Evolutionary conservation across 2,113 vertebrate genomes (phyloP).

Genomic region (Xyrauchen texanus): DNA sequence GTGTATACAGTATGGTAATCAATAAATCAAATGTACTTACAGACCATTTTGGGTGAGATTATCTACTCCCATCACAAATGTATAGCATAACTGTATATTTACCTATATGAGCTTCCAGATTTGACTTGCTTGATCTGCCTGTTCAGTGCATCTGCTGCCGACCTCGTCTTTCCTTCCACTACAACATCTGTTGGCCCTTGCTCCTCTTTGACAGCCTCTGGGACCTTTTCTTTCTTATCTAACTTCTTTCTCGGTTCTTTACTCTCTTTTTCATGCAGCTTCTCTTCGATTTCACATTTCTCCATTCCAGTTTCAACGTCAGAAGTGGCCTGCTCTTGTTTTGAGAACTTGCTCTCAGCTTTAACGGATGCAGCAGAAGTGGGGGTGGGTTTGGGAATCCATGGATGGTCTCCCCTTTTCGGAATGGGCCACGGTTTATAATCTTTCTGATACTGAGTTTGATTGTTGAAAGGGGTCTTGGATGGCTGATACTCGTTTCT

Average conservation of each 20-base stretch:
- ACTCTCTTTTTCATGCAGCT: slow-evolving; percentile 71
- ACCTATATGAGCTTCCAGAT: slow-evolving; percentile 88
- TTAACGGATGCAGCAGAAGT: slow-evolving; percentile 61
- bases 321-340: slow-evolving; percentile 48
- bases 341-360: slow-evolving; percentile 47
- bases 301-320: slow-evolving; percentile 73
- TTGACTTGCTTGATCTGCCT: slow-evolving; percentile 89
- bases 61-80: too few species aligned
- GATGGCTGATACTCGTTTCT: slow-evolving; percentile 88
- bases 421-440: slow-evolving; percentile 95
- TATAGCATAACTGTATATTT: slow-evolving; percentile 42
- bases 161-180: slow-evolving; percentile 76
- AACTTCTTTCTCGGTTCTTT: slow-evolving; percentile 57
- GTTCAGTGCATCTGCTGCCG: slow-evolving; percentile 88
- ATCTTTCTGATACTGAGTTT: slow-evolving; percentile 96
- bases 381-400: slow-evolving; percentile 88
- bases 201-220: slow-evolving; percentile 55
- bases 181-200: slow-evolving; percentile 56
- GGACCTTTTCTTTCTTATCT: slow-evolving; percentile 62
- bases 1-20: too few species aligned
- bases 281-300: slow-evolving; percentile 78
- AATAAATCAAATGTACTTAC: neutral
- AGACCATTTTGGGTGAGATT: neutral
- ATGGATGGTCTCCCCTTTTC: slow-evolving; percentile 90
- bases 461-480: slow-evolving; percentile 83